Base-by-base conservation (phyloP, 2,113 vertebrate genomes). In the Etia nguti region DNA sequence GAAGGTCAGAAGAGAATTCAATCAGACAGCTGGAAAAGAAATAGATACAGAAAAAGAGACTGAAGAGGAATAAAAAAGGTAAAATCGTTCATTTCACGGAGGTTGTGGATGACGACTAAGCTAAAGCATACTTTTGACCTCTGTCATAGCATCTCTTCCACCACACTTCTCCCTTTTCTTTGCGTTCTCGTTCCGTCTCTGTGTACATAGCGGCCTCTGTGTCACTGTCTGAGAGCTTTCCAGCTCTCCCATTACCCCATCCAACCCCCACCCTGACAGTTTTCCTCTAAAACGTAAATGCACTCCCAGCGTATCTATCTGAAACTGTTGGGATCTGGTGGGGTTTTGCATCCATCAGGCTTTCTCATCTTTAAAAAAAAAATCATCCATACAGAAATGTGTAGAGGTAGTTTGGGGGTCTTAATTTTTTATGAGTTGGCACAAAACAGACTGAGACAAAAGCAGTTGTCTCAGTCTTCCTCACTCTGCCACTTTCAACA, bases 351-450 rank as follows among this genome's bases (percentile, higher is more conserved):
- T 93, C 92, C 87, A 93, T 94, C 88, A 88, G 83, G 91, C 92
- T 92, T 93, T 70, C 15, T 95, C 93, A 86, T 95, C 92, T 95
- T 82, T 6, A 29, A 36, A 88, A 94, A 85, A 77, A 92, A 92
- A 70, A 24, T 95, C 93, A 95, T 93, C 92, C 89, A 91, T 84
- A 88, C 84, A 96, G 90, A 94, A 96, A 92, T 26, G 68, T 83
- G 81, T 70, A 80, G 77, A 81, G 52, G 62, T 22, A 38, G 34
- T 83, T 56, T 22, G 86, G 15, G 75, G 87, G 81, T 56, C 85
- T 96, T 85, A 90, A 97, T 97, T 95, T 96, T 97, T 96, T 90
- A 96, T 96, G 92, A 65, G 2, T 11, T 79, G 77, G 48, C 81
- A 89, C 90, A 91, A 93, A 91, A 86, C 52, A 5, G 86, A 88